These are phyloP conservation scores for Hydrozoanthus gracilis DNA, from an alignment of 92 coral and sea anemone genomes.

Conservation along the genomic window DNA sequence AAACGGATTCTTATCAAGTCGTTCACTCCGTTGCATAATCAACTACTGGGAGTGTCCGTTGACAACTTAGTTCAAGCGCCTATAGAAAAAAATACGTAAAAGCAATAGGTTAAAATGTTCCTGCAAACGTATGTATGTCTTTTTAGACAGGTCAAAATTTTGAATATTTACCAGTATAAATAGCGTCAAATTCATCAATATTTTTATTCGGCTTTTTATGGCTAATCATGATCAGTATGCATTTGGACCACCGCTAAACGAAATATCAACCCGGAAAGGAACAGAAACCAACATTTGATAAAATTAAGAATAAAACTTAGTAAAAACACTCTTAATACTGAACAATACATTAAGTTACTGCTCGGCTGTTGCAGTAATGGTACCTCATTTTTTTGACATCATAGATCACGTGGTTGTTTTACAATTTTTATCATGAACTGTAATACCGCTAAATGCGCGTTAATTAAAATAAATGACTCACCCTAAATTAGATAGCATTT, in stretches of 20 bases:
- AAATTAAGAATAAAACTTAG: too few species aligned
- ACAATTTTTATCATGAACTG: neutral
- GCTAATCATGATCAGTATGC: neutral
- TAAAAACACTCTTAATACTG: too few species aligned
- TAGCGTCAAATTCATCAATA: neutral
- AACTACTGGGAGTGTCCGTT: slow-evolving; percentile 5
- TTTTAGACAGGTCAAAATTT: slow-evolving; percentile 2
- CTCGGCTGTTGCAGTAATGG: neutral
- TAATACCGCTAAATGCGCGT: too few species aligned
- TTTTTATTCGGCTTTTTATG: neutral
- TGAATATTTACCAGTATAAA: neutral
- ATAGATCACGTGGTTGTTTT: neutral
- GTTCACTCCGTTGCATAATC: neutral
- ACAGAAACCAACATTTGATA: too few species aligned
- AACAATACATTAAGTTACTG: neutral
- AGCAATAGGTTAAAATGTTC: slow-evolving; percentile 1
- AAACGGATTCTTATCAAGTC: too few species aligned
- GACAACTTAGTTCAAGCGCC: slow-evolving; percentile 10
- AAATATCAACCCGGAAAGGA: neutral
- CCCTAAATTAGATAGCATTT: too few species aligned
- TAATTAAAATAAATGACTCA: too few species aligned
- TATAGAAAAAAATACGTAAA: neutral
- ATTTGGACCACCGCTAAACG: neutral
- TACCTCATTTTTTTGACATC: neutral
- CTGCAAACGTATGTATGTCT: slow-evolving; percentile 7